Base-by-base conservation (phyloP, 2,888 invertebrate genomes). In the Atherix ibis region DNA sequence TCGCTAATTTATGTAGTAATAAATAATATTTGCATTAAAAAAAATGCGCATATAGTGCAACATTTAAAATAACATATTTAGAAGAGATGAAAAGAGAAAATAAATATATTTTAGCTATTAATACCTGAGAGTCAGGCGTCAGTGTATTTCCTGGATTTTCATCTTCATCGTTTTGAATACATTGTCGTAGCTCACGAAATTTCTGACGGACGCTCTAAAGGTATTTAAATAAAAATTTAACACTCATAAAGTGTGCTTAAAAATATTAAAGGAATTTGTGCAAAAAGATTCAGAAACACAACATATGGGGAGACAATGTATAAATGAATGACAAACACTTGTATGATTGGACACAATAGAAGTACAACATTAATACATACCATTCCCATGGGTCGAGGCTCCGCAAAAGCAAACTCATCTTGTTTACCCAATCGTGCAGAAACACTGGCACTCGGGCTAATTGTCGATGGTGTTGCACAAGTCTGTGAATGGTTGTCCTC, bases 111-210 rank as follows among this genome's bases (percentile, higher is more conserved):
- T 22, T 22, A 22, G 10, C 10, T 22, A 22, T 22, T 22, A 48
- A 44, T 59, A 62, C 75, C 56, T 85, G 79, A 56, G 80, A 80
- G 54, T 77, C 77, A 38, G 79, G 76, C 36, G 80, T 79, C 31
- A 77, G 73, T 48, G 66, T 69, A 47, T 68, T 76, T 46, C 67
- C 66, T 42, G 67, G 66, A 35, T 70, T 74, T 47, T 77, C 76
- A 48, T 87, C 87, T 52, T 85, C 87, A 53, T 84, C 88, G 5
- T 80, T 81, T 65, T 87, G 82, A 72, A 88, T 78, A 51, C 78
- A 75, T 54, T 83, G 76, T 34, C 88, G 71, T 41, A 87, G 63
- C 63, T 91, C 87, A 52, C 82, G 77, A 62, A 88, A 84, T 52
- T 77, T 71, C 46, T 73, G 70, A 40, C 85, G 69, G 34, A 80